A percentile compares a stretch with the other conserved stretches of the same genome.
Conservation (phyloP, 1,140 invertebrate species). For the Papilio dardanus region DNA sequence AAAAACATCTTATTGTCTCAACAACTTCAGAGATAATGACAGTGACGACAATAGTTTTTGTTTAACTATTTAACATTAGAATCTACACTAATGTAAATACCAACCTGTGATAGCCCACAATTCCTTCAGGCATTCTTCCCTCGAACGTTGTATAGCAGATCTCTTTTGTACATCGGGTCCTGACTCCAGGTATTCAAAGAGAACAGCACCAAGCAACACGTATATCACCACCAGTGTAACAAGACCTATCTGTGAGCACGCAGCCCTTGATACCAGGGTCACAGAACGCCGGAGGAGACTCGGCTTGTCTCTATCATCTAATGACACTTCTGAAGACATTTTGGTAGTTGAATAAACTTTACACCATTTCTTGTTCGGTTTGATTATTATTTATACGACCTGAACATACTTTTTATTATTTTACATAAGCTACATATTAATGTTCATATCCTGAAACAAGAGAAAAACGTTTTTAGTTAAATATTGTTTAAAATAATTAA, state of each 20-base stretch:
- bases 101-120: constrained; percentile 85
- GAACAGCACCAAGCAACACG: constrained; percentile 81
- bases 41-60: no score
- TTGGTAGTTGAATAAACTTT: constrained; percentile 46
- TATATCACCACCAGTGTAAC: constrained; percentile 81
- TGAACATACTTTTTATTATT: not conserved
- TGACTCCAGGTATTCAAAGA: constrained; percentile 84
- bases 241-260: constrained; percentile 82
- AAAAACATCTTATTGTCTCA: no score
- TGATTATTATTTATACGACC: not conserved
- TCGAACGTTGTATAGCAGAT: constrained; percentile 80
- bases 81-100: constrained; percentile 19
- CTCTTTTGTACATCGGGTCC: constrained; percentile 76
- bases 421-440: not conserved
- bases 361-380: constrained; percentile 31
- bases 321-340: constrained; percentile 76
- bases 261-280: constrained; percentile 60
- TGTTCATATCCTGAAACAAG: constrained; percentile 5
- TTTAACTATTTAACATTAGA: no score
- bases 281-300: constrained; percentile 55
- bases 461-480: constrained; percentile 14
- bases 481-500: not conserved
- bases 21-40: no score
- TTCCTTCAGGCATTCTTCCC: constrained; percentile 83
- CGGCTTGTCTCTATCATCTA: constrained; percentile 66